Conservation (phyloP, 2,888 invertebrate species). For the Drosophila buzzatii region DNA sequence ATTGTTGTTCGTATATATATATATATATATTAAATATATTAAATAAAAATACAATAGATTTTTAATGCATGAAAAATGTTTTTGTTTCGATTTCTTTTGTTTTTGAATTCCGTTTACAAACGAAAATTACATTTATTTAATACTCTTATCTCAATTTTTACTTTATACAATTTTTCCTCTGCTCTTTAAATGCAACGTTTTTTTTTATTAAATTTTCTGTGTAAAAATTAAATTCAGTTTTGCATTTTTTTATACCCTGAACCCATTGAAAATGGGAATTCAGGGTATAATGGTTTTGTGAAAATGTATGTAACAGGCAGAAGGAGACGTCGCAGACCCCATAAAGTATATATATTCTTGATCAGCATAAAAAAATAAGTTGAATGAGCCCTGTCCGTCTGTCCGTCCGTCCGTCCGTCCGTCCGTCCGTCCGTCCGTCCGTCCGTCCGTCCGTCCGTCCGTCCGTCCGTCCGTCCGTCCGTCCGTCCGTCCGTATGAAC, state of each 20-base stretch:
- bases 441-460: no score
- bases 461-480: no score
- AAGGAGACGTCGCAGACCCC: no score
- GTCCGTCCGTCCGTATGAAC: no score
- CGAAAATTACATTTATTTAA: slow-evolving; percentile 72
- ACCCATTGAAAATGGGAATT: no score
- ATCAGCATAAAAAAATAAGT: no score
- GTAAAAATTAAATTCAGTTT: slow-evolving; percentile 74
- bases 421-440: no score
- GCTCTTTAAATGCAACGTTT: slow-evolving; percentile 66
- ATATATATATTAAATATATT: slow-evolving; percentile 31
- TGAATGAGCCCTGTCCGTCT: no score
- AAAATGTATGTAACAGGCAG: no score
- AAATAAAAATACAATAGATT: slow-evolving; percentile 77
- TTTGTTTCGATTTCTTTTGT: slow-evolving; percentile 16
- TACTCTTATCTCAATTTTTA: slow-evolving; percentile 71
- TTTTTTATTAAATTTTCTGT: slow-evolving; percentile 37
- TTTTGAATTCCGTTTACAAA: slow-evolving; percentile 48
- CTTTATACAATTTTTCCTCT: slow-evolving; percentile 74
- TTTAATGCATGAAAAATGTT: slow-evolving; percentile 66
- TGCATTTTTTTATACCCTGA: not conserved
- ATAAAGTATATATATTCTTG: no score
- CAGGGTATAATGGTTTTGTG: no score
- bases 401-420: no score
- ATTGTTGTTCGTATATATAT: slow-evolving; percentile 59